Percentiles rank a stretch among this genome's conserved stretches.
These are phyloP conservation scores for Sepioteuthis lessoniana DNA, from an alignment of 2,888 invertebrate genomes.

Conservation along the genomic window DNA sequence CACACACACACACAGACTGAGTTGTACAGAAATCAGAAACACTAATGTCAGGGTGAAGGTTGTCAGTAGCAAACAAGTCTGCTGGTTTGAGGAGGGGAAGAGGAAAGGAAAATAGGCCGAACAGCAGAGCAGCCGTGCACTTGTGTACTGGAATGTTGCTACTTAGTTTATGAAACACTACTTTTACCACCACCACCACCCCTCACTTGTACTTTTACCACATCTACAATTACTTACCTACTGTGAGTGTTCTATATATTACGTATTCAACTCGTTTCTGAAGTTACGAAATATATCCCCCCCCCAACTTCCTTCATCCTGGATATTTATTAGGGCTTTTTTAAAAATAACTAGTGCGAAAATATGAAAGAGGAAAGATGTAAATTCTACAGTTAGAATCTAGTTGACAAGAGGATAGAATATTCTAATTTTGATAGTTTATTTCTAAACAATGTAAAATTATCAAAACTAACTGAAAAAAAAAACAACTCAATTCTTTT, in stretches of 20 bases:
- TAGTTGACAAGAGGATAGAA: neutral
- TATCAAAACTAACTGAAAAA: neutral
- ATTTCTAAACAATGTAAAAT: too few relatives aligned
- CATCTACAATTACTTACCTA: constrained; percentile 6
- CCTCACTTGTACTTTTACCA: neutral
- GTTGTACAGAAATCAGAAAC: neutral
- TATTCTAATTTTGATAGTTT: too few relatives aligned
- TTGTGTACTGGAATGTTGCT: neutral
- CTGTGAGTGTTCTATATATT: neutral
- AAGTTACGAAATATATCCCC: neutral
- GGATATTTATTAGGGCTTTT: too few relatives aligned
- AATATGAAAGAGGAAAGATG: neutral
- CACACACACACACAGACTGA: neutral
- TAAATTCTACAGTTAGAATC: neutral
- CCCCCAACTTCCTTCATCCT: neutral
- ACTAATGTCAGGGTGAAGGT: constrained; percentile 33
- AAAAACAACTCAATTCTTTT: neutral
- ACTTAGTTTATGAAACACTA: neutral
- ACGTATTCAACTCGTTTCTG: constrained; percentile 5
- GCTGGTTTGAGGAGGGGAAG: neutral
- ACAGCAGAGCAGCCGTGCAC: neutral
- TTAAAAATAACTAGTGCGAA: neutral
- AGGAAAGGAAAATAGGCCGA: neutral
- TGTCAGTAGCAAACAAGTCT: neutral
- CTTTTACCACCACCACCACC: neutral